Evolutionary conservation across 2,888 invertebrate species (phyloP).

Genomic region (Drosophila sordidapex): DNA sequence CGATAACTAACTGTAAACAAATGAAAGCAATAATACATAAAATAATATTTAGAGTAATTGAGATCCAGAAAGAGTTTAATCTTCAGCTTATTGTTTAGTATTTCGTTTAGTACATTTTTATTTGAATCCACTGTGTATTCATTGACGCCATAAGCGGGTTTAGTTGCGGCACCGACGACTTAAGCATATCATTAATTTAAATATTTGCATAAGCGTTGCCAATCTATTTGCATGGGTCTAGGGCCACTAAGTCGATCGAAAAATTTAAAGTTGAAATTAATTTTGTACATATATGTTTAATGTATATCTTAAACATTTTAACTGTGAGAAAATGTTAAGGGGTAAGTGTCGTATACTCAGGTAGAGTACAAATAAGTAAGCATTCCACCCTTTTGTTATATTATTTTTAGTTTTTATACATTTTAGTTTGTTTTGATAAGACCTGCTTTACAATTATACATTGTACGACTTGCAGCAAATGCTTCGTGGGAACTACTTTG

Average conservation of each 20-base stretch:
- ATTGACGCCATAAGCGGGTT: conserved; percentile 24
- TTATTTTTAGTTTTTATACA: not conserved
- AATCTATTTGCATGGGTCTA: conserved; percentile 1
- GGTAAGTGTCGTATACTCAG: not conserved
- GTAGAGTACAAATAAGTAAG: too few relatives aligned
- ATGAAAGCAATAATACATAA: not conserved
- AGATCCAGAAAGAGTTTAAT: not conserved
- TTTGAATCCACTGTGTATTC: conserved; percentile 13
- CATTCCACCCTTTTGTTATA: not conserved
- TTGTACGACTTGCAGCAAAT: not conserved
- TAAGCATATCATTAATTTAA: conserved; percentile 16
- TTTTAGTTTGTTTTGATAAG: not conserved
- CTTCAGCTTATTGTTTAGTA: not conserved
- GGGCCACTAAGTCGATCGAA: too few relatives aligned
- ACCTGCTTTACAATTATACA: not conserved
- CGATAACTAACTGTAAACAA: not conserved
- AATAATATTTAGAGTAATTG: not conserved
- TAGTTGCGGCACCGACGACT: not conserved
- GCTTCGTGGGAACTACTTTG: not conserved
- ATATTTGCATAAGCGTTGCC: conserved; percentile 42
- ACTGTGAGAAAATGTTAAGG: not conserved
- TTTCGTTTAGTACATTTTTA: not conserved
- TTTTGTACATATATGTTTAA: too few relatives aligned
- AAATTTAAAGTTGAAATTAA: too few relatives aligned
- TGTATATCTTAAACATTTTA: too few relatives aligned